Percentiles rank a stretch among this genome's conserved stretches.
Evolutionary conservation across 2,888 invertebrate genomes (phyloP).

Genomic region (Invenusta paracnida): DNA sequence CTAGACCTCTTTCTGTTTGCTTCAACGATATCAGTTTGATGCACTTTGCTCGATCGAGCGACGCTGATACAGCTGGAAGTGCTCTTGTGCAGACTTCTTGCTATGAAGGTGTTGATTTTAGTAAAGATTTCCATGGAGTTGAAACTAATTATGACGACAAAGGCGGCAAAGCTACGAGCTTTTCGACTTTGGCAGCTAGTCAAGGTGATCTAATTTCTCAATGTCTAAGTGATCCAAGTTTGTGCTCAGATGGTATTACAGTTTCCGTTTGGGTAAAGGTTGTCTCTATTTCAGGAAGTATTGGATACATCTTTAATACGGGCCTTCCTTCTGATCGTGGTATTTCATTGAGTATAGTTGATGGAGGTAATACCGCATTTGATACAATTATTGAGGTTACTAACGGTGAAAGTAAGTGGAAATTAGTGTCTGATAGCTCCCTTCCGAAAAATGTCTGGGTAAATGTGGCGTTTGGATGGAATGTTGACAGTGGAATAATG

Average conservation of each 20-base stretch:
- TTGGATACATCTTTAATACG: conserved; percentile 21
- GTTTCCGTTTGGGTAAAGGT: conserved; percentile 36
- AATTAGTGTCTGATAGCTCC: not conserved
- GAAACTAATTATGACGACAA: too few species aligned
- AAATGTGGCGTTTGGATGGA: conserved; percentile 38
- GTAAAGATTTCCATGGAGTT: too few species aligned
- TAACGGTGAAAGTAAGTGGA: conserved; percentile 29
- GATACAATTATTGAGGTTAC: not conserved
- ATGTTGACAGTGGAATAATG: not conserved
- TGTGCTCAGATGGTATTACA: conserved; percentile 27
- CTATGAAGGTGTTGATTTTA: too few species aligned
- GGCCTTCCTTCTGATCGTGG: conserved; percentile 4
- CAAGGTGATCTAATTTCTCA: not conserved
- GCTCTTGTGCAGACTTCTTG: too few species aligned
- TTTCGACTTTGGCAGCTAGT: not conserved
- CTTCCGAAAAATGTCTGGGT: conserved; percentile 5
- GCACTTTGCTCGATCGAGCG: not conserved
- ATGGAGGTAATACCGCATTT: not conserved
- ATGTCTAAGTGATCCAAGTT: conserved; percentile 30
- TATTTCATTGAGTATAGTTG: not conserved
- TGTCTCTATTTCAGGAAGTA: not conserved
- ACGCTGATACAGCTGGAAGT: too few species aligned
- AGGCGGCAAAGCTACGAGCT: not conserved
- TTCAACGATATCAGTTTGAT: too few species aligned
- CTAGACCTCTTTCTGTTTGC: too few species aligned